Evolutionary conservation across 2,888 invertebrate genomes (phyloP).

Genomic region (Lasioglossum figueresi): DNA sequence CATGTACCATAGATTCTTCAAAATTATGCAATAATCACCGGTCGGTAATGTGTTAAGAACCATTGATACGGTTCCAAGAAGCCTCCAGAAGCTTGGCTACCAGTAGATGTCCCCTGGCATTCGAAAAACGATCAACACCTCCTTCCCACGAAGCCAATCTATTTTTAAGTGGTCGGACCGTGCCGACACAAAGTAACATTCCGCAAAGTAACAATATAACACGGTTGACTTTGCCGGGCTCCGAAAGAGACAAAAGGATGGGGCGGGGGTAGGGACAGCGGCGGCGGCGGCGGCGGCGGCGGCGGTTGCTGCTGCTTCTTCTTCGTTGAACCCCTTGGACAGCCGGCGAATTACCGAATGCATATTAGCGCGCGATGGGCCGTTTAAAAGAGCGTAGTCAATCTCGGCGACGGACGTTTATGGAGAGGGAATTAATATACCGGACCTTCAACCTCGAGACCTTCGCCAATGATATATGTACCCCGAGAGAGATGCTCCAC

Average conservation of each 20-base stretch:
- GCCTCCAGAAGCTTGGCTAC: not conserved
- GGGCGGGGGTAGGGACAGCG: not conserved
- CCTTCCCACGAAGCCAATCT: constrained; percentile 30
- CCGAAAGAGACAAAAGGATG: not conserved
- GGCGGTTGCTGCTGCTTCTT: not conserved
- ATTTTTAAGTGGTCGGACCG: constrained; percentile 43
- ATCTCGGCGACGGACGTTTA: constrained; percentile 83
- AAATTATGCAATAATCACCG: no score
- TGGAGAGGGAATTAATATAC: constrained; percentile 84
- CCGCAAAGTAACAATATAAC: constrained; percentile 8
- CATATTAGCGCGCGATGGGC: constrained; percentile 82
- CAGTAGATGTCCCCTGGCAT: not conserved
- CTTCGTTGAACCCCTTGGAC: constrained; percentile 36
- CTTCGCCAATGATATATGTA: constrained; percentile 81
- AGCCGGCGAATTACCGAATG: constrained; percentile 81
- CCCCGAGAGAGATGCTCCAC: constrained; percentile 76
- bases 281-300: not conserved
- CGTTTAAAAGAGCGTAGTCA: constrained; percentile 83
- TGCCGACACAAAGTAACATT: constrained; percentile 50
- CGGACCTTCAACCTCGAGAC: constrained; percentile 80
- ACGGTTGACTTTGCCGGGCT: constrained; percentile 16
- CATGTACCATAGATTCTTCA: no score
- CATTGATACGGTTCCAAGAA: not conserved
- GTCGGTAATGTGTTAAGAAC: no score
- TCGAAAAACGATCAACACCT: constrained; percentile 33